phyloP scores from a whole-genome alignment of 2,888 invertebrate genomes.

The Cataglyphis altisquamis region DNA sequence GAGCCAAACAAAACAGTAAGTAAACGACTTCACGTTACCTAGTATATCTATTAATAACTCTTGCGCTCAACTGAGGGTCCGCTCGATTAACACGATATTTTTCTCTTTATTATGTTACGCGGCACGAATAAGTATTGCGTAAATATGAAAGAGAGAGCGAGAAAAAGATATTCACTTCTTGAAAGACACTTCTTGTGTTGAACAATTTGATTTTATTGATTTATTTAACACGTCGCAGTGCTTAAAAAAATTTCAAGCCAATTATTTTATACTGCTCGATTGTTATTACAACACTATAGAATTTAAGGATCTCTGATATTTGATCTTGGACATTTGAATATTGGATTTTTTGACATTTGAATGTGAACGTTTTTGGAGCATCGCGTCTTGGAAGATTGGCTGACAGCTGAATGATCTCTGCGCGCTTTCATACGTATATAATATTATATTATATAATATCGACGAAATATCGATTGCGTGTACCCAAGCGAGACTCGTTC shows the following conservation, averaged over 20 bases:
- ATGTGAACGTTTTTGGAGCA: conserved; percentile 50
- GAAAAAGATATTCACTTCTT: not conserved
- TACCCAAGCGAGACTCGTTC: conserved; percentile 54
- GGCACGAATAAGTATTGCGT: not conserved
- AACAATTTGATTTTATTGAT: not conserved
- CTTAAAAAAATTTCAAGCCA: not conserved
- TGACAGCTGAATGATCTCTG: conserved; percentile 71
- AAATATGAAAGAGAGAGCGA: not conserved
- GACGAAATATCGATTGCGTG: conserved; percentile 11
- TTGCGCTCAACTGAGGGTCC: conserved; percentile 52
- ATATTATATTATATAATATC: not conserved
- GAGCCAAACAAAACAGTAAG: conserved; percentile 84
- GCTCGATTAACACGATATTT: conserved; percentile 52
- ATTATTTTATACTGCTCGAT: not conserved
- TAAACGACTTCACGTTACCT: conserved; percentile 77
- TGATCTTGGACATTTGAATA: not conserved
- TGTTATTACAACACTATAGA: not conserved
- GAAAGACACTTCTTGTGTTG: not conserved
- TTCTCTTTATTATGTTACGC: conserved; percentile 4
- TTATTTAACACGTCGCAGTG: not conserved
- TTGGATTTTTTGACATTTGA: not conserved
- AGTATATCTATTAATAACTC: conserved; percentile 51
- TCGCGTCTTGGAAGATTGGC: conserved; percentile 60
- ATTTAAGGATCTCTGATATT: not conserved
- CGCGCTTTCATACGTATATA: conserved; percentile 3